Conservation (phyloP, 2,888 invertebrate genomes). For the Trypoxylon attenuatum region DNA sequence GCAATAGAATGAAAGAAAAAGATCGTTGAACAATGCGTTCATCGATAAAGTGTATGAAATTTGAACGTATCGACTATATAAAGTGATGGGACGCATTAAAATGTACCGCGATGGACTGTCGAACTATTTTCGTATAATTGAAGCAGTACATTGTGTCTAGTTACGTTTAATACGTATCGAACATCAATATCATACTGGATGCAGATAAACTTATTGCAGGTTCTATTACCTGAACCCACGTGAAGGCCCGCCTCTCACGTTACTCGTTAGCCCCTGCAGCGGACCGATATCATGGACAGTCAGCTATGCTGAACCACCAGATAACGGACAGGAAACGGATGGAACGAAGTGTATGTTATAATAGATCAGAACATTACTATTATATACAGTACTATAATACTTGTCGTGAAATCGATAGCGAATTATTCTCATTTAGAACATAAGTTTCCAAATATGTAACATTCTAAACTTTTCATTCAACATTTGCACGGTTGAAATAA, state of each 20-base stretch:
- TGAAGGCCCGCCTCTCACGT: slow-evolving; percentile 68
- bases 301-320: slow-evolving; percentile 70
- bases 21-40: not conserved
- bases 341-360: slow-evolving; percentile 58
- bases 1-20: not conserved
- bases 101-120: no score
- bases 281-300: slow-evolving; percentile 72
- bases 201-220: slow-evolving; percentile 71
- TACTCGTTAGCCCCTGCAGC: slow-evolving; percentile 71
- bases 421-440: no score
- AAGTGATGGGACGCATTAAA: not conserved
- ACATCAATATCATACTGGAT: slow-evolving; percentile 70
- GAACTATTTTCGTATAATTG: not conserved
- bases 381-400: no score
- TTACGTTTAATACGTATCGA: slow-evolving; percentile 36
- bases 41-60: not conserved
- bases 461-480: no score
- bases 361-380: no score
- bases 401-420: no score
- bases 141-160: slow-evolving; percentile 11
- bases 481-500: no score
- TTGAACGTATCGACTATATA: not conserved
- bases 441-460: no score
- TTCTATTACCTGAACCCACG: slow-evolving; percentile 72
- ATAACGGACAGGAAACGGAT: slow-evolving; percentile 66